These are phyloP conservation scores for Mustela nigripes DNA, from an alignment of 2,113 vertebrate genomes.

Conservation along the genomic window DNA sequence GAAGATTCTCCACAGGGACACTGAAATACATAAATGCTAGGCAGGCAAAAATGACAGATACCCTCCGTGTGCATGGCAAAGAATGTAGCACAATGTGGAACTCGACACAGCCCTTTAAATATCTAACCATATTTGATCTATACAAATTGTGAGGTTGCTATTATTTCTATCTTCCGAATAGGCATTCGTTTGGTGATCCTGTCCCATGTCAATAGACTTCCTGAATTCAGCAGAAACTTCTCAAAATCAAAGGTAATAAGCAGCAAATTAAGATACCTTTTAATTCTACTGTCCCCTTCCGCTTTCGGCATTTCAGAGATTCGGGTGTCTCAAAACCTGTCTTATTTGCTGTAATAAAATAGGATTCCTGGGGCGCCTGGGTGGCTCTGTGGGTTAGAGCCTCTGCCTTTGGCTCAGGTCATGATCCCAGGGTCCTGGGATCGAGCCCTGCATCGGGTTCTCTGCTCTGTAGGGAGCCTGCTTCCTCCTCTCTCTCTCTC, in stretches of 20 bases:
- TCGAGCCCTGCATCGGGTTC: too few species aligned
- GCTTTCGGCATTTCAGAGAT: constrained; percentile 9
- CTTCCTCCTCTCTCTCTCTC: too few species aligned
- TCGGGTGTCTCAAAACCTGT: background rate
- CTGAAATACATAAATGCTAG: background rate
- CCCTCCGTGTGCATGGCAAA: background rate
- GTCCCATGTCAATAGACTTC: background rate
- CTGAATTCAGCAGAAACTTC: constrained; percentile 4
- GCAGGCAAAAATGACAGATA: background rate
- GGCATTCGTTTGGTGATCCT: background rate
- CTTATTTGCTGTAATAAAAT: background rate
- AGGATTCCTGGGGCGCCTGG: background rate
- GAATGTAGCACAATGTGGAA: background rate
- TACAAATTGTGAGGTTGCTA: background rate
- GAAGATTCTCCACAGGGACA: background rate
- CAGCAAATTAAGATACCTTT: background rate
- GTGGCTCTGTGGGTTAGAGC: too few species aligned
- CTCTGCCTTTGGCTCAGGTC: too few species aligned
- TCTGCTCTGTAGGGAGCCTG: too few species aligned
- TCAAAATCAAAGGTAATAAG: constrained; percentile 21
- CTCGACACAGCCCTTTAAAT: background rate
- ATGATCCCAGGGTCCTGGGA: too few species aligned
- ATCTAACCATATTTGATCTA: background rate
- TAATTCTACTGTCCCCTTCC: background rate
- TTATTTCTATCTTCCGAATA: constrained; percentile 13